phyloP scores from a whole-genome alignment of 2,113 vertebrate species.

The Mastomys natalensis region DNA sequence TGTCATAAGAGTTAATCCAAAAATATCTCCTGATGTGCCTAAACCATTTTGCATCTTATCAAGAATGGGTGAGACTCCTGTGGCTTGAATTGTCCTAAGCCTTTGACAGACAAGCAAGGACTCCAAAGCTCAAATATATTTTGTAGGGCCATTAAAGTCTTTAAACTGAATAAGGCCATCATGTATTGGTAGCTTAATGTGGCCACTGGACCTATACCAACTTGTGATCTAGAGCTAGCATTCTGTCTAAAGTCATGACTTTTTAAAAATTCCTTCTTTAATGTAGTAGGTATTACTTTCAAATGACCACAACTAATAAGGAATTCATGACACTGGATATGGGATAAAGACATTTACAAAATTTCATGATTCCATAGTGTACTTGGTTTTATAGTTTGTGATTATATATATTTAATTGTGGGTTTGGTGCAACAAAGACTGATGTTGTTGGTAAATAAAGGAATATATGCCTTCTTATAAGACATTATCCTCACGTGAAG shows the following conservation, averaged over 20 bases:
- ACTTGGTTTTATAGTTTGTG: neutral
- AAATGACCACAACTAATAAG: neutral
- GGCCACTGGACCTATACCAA: too few species aligned
- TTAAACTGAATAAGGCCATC: neutral
- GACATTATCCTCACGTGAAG: neutral
- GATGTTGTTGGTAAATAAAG: neutral
- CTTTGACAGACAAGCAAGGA: neutral
- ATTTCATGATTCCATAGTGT: neutral
- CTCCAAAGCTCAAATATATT: neutral
- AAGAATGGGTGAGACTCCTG: neutral
- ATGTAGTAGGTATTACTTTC: neutral
- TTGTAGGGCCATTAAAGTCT: neutral
- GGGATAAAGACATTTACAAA: neutral
- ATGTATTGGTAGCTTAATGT: neutral
- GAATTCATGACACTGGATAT: neutral
- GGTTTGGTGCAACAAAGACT: fast-evolving
- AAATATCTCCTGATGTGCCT: neutral
- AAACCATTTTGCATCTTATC: neutral
- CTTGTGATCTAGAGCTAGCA: neutral
- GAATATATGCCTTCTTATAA: neutral
- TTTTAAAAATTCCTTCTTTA: neutral
- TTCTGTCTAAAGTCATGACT: neutral
- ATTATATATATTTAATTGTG: neutral
- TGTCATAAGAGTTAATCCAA: neutral
- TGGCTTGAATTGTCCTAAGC: neutral